Conservation (phyloP, 2,797 vertebrate species). For the Anableps anableps region DNA sequence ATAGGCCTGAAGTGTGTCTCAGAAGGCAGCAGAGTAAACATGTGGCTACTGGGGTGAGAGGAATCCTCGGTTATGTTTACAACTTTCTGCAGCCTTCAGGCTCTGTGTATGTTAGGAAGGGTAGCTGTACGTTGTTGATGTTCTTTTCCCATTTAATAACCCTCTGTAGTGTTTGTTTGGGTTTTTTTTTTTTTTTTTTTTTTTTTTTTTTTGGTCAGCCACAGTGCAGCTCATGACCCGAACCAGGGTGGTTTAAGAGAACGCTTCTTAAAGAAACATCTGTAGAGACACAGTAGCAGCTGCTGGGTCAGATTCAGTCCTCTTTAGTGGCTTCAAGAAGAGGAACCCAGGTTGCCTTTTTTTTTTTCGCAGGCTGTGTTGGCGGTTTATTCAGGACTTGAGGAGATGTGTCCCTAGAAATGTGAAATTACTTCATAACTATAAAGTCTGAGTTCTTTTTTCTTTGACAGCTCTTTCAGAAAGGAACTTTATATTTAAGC, state of each 20-base stretch:
- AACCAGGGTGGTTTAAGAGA: neutral
- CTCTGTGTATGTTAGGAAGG: neutral
- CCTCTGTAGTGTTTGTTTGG: neutral
- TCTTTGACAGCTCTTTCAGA: neutral
- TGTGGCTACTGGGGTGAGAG: neutral
- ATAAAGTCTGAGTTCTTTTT: neutral
- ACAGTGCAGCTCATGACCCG: neutral
- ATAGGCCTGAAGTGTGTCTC: slow-evolving; percentile 14
- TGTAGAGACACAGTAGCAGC: neutral
- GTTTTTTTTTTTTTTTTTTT: neutral
- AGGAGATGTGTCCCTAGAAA: neutral
- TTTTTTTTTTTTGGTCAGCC: neutral
- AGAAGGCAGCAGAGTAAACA: slow-evolving; percentile 12
- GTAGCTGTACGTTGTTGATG: slow-evolving; percentile 1
- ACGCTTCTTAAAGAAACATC: neutral
- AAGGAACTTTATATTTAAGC: neutral
- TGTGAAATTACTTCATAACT: neutral
- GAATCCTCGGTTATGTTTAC: neutral
- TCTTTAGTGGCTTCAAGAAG: neutral
- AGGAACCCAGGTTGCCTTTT: neutral
- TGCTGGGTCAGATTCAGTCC: neutral
- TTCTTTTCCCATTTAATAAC: slow-evolving; percentile 11
- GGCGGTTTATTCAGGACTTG: neutral
- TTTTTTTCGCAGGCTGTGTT: neutral
- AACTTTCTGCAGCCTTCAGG: slow-evolving; percentile 2